These are phyloP conservation scores for Tapera naevia DNA, from an alignment of 2,797 vertebrate species.

Conservation along the genomic window DNA sequence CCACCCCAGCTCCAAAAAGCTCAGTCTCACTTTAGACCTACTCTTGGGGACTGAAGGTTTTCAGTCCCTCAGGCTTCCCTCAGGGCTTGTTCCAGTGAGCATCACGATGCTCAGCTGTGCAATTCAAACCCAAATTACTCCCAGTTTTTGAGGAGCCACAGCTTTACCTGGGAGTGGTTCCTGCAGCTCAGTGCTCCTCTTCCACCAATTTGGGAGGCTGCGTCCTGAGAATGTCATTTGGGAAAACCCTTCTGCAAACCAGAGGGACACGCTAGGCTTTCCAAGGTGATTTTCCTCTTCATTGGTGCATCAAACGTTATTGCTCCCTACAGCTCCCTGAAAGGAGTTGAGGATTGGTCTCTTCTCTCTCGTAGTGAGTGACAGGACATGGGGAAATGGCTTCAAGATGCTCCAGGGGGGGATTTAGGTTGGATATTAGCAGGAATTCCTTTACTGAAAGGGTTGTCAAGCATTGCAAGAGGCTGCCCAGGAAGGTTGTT, in stretches of 20 bases:
- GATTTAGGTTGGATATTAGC: too few relatives aligned
- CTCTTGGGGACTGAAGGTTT: background rate
- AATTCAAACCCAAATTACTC: background rate
- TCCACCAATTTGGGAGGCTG: rapidly evolving
- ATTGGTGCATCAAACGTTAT: too few relatives aligned
- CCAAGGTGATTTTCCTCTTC: background rate
- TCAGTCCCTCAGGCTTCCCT: background rate
- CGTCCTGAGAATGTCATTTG: rapidly evolving
- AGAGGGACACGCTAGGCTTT: rapidly evolving
- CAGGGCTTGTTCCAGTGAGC: rapidly evolving
- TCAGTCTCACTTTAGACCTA: background rate
- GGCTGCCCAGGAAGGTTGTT: too few relatives aligned
- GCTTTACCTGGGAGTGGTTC: background rate
- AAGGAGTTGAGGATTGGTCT: too few relatives aligned
- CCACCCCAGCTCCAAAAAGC: background rate
- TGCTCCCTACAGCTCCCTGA: too few relatives aligned
- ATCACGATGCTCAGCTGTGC: rapidly evolving
- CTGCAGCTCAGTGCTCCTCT: background rate
- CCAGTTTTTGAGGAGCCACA: rapidly evolving
- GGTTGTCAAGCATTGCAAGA: too few relatives aligned
- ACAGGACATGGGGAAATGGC: too few relatives aligned
- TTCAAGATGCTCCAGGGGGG: too few relatives aligned
- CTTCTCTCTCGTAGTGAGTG: too few relatives aligned
- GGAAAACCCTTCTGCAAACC: background rate
- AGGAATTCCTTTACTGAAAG: too few relatives aligned